phyloP scores from a whole-genome alignment of 2,113 vertebrate genomes.

The Podocnemis expansa region DNA sequence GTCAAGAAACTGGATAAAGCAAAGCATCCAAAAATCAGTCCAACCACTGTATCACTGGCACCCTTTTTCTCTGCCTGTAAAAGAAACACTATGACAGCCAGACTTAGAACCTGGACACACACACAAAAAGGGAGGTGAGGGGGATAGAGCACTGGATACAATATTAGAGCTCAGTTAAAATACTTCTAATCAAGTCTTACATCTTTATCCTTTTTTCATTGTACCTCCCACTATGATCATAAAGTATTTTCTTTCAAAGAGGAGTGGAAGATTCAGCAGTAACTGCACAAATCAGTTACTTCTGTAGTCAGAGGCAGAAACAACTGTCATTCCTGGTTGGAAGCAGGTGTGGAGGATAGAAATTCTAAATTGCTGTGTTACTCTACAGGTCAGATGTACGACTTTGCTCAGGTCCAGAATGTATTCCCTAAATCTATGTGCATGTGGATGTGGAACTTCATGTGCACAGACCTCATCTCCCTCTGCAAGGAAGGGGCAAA shows the following conservation, averaged over 20 bases:
- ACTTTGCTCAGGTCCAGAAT: background rate
- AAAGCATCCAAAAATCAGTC: conserved; percentile 95
- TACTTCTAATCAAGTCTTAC: background rate
- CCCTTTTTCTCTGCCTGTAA: conserved; percentile 91
- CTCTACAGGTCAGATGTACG: background rate
- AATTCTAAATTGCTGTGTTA: background rate
- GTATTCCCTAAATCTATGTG: background rate
- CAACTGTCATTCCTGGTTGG: background rate
- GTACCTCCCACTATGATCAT: background rate
- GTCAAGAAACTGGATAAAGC: conserved; percentile 85
- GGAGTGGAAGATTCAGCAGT: background rate
- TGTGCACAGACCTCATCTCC: background rate
- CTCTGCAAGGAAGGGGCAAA: rapidly evolving
- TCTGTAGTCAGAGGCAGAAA: background rate
- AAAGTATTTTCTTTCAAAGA: conserved; percentile 19
- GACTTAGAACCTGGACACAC: background rate
- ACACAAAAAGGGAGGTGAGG: too few relatives aligned
- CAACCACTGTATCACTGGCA: conserved; percentile 85
- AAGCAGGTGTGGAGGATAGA: background rate
- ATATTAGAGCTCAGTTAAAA: background rate
- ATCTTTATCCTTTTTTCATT: background rate
- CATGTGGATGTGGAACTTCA: rapidly evolving
- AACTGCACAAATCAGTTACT: background rate
- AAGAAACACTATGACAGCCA: background rate
- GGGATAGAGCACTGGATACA: conserved; percentile 15